phyloP scores from a whole-genome alignment of 2,113 vertebrate species.

The Chitala chitala region DNA sequence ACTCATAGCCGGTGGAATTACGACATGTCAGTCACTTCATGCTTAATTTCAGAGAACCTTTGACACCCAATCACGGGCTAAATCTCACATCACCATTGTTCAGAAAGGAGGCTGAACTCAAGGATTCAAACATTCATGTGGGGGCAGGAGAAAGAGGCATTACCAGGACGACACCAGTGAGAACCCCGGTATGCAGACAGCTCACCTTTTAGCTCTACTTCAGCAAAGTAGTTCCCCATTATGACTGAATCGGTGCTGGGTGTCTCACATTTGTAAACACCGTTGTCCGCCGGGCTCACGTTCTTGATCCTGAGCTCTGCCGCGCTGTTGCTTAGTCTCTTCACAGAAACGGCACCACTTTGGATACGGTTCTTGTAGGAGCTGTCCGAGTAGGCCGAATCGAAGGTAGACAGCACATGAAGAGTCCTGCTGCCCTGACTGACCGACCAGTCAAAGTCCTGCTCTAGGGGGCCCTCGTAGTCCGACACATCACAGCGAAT shows the following conservation, averaged over 20 bases:
- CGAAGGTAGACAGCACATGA: constrained; percentile 70
- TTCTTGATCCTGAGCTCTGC: constrained; percentile 67
- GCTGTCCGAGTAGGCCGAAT: constrained; percentile 55
- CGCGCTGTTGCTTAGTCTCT: constrained; percentile 56
- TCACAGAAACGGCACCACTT: constrained; percentile 57
- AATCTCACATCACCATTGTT: neutral
- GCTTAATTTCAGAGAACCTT: too few relatives aligned
- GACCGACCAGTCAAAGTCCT: constrained; percentile 78
- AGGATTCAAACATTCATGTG: neutral
- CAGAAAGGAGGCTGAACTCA: neutral
- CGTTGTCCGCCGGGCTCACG: constrained; percentile 63
- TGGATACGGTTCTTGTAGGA: constrained; percentile 58
- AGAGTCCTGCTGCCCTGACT: constrained; percentile 25
- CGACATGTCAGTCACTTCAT: too few relatives aligned
- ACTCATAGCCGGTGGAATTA: too few relatives aligned
- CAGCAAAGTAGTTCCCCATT: constrained; percentile 74
- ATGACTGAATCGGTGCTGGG: constrained; percentile 75
- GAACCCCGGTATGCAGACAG: neutral
- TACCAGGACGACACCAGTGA: neutral
- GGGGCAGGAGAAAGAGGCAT: too few relatives aligned
- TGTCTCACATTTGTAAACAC: constrained; percentile 71
- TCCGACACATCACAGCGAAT: constrained; percentile 36
- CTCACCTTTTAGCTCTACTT: constrained; percentile 72
- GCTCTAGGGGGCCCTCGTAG: constrained; percentile 38
- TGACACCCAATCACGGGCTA: too few relatives aligned